phyloP scores from a whole-genome alignment of 2,888 invertebrate species.

The Catocala sponsa region DNA sequence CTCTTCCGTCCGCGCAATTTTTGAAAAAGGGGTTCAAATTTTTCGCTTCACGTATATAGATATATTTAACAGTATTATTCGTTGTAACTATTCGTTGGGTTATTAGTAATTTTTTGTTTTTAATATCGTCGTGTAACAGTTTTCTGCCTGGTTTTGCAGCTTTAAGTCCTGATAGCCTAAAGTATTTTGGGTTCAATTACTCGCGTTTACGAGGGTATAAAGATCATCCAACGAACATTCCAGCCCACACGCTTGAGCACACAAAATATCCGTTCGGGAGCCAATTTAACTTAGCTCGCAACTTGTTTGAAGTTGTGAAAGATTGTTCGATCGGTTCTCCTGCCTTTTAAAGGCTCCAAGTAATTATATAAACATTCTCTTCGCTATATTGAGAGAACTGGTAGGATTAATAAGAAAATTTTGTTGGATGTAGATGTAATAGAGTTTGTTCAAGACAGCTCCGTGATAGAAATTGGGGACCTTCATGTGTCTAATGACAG shows the following conservation, averaged over 20 bases:
- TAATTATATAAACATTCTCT: constrained; percentile 64
- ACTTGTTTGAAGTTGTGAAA: constrained; percentile 62
- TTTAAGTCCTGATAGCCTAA: constrained; percentile 40
- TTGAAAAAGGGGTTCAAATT: too few relatives aligned
- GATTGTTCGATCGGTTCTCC: constrained; percentile 60
- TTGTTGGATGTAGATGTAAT: constrained; percentile 30
- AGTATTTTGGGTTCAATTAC: constrained; percentile 51
- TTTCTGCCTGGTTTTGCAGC: constrained; percentile 21
- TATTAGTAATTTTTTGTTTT: too few relatives aligned
- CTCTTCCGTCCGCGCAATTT: too few relatives aligned
- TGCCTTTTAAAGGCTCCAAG: constrained; percentile 60
- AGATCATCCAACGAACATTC: constrained; percentile 54
- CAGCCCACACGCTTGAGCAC: constrained; percentile 54
- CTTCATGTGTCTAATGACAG: constrained; percentile 20
- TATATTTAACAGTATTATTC: too few relatives aligned
- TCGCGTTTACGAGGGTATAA: constrained; percentile 55
- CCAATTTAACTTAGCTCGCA: constrained; percentile 68
- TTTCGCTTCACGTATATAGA: too few relatives aligned
- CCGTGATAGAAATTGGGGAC: constrained; percentile 25
- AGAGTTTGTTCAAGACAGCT: constrained; percentile 43
- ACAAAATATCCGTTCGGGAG: constrained; percentile 63
- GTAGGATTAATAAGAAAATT: constrained; percentile 51
- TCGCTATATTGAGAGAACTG: constrained; percentile 44
- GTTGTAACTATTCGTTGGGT: too few relatives aligned
- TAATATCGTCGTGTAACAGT: constrained; percentile 12